These are phyloP conservation scores for Marmota monax DNA, from an alignment of 2,113 vertebrate species.

Conservation along the genomic window DNA sequence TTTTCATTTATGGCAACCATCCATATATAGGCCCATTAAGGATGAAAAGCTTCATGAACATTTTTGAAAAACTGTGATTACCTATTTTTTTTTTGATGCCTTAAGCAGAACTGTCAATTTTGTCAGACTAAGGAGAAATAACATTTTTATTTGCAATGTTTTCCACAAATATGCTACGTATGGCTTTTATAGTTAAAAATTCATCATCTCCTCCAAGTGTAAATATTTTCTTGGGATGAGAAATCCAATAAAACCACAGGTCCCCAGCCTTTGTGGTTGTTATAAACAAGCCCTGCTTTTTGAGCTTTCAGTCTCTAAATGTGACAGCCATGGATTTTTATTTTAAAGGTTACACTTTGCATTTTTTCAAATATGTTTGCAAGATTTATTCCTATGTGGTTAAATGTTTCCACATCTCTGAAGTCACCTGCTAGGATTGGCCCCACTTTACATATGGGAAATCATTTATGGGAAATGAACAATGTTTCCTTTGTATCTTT, in stretches of 20 bases:
- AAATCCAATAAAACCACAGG: conserved; percentile 78
- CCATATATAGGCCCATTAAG: not conserved
- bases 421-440: conserved; percentile 75
- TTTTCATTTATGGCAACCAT: not conserved
- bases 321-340: conserved; percentile 65
- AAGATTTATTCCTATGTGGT: conserved; percentile 69
- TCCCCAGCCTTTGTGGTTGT: conserved; percentile 62
- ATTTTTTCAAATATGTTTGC: conserved; percentile 60
- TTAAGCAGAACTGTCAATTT: conserved; percentile 72
- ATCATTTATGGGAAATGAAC: conserved; percentile 72
- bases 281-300: conserved; percentile 70
- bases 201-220: conserved; percentile 73
- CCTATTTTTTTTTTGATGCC: conserved; percentile 41
- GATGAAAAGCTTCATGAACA: conserved; percentile 35
- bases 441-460: conserved; percentile 71
- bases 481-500: conserved; percentile 76
- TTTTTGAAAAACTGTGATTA: conserved; percentile 40
- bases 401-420: conserved; percentile 77
- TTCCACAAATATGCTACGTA: conserved; percentile 58
- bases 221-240: conserved; percentile 81
- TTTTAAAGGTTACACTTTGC: conserved; percentile 79
- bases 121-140: conserved; percentile 40
- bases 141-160: conserved; percentile 64
- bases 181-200: conserved; percentile 75
- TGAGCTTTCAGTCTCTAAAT: conserved; percentile 71